Evolutionary conservation across 92 coral and sea anemone species (phyloP).

Genomic region (Desmophyllum pertusum): DNA sequence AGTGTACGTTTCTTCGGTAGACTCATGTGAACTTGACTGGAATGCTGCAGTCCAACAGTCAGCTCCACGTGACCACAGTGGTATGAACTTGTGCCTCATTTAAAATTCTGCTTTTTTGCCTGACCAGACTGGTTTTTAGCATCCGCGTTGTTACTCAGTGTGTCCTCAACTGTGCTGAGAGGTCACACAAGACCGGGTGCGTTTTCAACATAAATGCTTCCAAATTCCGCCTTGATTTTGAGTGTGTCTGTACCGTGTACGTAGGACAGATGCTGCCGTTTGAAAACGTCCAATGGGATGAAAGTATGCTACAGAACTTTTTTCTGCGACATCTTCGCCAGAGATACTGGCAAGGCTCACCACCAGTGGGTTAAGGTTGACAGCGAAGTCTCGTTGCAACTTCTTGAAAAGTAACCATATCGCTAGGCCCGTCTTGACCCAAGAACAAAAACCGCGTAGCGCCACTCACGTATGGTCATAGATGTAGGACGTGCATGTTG

Average conservation of each 20-base stretch:
- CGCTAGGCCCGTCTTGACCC: slow-evolving; percentile 44
- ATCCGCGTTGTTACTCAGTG: slow-evolving; percentile 44
- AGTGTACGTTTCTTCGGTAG: slow-evolving; percentile 41
- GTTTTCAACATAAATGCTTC: slow-evolving; percentile 71
- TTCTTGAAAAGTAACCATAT: slow-evolving; percentile 48
- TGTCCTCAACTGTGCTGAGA: slow-evolving; percentile 42
- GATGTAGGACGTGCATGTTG: slow-evolving; percentile 41
- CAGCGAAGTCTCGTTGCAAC: slow-evolving; percentile 64
- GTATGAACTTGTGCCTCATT: slow-evolving; percentile 32
- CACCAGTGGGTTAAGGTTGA: slow-evolving; percentile 23
- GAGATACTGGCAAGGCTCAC: not conserved
- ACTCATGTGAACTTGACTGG: not conserved
- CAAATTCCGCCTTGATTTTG: slow-evolving; percentile 63
- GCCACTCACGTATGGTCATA: slow-evolving; percentile 76
- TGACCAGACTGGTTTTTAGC: slow-evolving; percentile 36
- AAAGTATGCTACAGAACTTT: slow-evolving; percentile 52
- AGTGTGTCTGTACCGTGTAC: slow-evolving; percentile 66
- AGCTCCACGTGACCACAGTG: slow-evolving; percentile 19
- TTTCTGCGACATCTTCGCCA: slow-evolving; percentile 36
- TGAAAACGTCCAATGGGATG: slow-evolving; percentile 53
- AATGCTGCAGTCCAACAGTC: slow-evolving; percentile 35
- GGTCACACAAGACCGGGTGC: not conserved
- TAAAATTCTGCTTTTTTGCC: not conserved
- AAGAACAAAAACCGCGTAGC: slow-evolving; percentile 68
- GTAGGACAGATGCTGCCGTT: slow-evolving; percentile 41